phyloP scores from a whole-genome alignment of 2,113 vertebrate species.

The Hystrix cristata region DNA sequence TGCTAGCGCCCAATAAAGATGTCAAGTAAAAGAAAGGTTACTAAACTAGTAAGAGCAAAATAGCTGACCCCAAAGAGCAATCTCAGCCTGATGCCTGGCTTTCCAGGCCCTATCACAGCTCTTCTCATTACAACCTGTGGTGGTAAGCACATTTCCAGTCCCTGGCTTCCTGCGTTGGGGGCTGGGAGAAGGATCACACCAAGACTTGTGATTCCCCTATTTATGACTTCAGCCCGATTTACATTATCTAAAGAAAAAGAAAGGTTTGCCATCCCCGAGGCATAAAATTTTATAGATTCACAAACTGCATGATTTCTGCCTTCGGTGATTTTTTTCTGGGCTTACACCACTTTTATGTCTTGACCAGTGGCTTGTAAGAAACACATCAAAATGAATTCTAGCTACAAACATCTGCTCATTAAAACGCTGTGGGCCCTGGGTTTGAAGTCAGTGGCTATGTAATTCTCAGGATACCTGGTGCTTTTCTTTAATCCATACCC shows the following conservation, averaged over 20 bases:
- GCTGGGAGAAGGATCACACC: rapidly evolving
- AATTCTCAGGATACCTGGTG: constrained; percentile 40
- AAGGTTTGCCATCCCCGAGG: constrained; percentile 71
- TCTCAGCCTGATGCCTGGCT: not conserved
- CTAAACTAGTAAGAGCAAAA: rapidly evolving
- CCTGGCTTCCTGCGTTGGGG: not conserved
- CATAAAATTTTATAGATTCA: constrained; percentile 66
- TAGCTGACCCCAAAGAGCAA: not conserved
- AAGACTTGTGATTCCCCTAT: not conserved
- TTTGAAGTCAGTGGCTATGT: constrained; percentile 66
- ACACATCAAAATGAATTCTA: constrained; percentile 84
- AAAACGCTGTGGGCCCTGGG: constrained; percentile 63
- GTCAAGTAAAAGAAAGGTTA: not conserved
- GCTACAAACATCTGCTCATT: constrained; percentile 82
- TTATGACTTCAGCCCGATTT: constrained; percentile 63
- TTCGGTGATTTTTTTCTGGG: constrained; percentile 67
- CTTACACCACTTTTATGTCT: constrained; percentile 76
- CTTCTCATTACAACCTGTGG: not conserved
- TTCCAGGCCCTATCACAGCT: rapidly evolving
- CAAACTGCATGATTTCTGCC: constrained; percentile 80
- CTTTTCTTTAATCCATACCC: not conserved
- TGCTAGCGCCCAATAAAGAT: rapidly evolving
- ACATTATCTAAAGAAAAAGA: constrained; percentile 72
- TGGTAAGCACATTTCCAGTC: rapidly evolving
- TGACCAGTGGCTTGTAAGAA: constrained; percentile 82